Conservation (phyloP, 2,113 vertebrate genomes). For the Donacobius atricapilla region DNA sequence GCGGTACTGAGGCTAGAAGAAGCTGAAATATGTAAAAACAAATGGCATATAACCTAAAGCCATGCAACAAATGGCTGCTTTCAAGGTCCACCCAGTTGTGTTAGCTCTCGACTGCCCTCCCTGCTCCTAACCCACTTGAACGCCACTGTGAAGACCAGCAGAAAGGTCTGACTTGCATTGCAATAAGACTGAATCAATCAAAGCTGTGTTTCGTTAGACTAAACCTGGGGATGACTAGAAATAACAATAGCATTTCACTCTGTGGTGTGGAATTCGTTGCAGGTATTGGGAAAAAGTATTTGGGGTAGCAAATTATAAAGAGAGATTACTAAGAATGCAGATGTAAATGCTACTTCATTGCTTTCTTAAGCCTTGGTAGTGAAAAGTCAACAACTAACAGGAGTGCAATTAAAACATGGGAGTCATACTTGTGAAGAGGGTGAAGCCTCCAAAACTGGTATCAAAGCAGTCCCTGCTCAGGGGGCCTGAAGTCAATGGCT, state of each 20-base stretch:
- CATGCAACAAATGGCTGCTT: not conserved
- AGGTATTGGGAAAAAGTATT: not conserved
- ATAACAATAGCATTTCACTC: not conserved
- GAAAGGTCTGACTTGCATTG: not conserved
- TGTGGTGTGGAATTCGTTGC: not conserved
- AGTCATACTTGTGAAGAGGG: not conserved
- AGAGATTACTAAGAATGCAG: not conserved
- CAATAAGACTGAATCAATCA: not conserved
- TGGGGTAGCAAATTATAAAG: not conserved
- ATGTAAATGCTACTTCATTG: not conserved
- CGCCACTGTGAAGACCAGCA: not conserved
- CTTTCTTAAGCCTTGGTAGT: not conserved
- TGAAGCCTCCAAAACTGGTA: not conserved
- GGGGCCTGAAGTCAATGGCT: not conserved
- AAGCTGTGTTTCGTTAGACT: not conserved
- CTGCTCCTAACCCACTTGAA: not conserved
- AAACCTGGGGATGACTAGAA: not conserved
- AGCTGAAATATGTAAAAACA: not conserved
- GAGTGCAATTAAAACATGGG: not conserved
- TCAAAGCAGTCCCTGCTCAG: not conserved
- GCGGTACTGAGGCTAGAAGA: not conserved
- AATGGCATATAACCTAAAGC: not conserved
- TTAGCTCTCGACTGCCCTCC: not conserved
- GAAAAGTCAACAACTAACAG: not conserved
- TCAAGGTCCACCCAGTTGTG: not conserved